A percentile compares a stretch with the other conserved stretches of the same genome.
phyloP scores from a whole-genome alignment of 1,140 invertebrate genomes.

The Orchesella cincta region DNA sequence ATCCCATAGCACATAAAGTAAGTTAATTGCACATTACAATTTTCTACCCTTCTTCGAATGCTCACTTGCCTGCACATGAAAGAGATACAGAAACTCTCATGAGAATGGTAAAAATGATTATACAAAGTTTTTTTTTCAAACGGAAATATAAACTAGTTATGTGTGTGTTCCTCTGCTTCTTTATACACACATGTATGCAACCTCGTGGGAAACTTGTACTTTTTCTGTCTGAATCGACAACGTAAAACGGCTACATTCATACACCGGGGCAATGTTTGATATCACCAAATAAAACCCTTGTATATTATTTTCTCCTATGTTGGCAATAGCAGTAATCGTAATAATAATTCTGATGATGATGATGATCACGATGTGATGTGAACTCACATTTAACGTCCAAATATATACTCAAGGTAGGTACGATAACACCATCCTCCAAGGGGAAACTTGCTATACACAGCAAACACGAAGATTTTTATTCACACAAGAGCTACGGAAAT shows the following conservation, averaged over 20 bases:
- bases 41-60: too few relatives aligned
- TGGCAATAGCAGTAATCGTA: slow-evolving; percentile 10
- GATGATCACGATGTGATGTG: background rate
- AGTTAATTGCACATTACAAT: background rate
- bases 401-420: background rate
- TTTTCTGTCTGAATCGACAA: background rate
- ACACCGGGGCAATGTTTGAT: slow-evolving; percentile 13
- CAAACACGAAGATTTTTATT: background rate
- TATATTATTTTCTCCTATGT: background rate
- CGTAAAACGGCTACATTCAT: too few relatives aligned
- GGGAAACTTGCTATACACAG: background rate
- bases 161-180: background rate
- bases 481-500: background rate
- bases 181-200: background rate
- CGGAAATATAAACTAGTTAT: slow-evolving; percentile 22
- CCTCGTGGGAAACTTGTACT: slow-evolving; percentile 16
- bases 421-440: background rate
- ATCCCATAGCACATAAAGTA: too few relatives aligned
- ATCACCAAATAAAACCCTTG: slow-evolving; percentile 10
- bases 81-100: too few relatives aligned
- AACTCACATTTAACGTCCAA: background rate
- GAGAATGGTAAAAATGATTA: too few relatives aligned
- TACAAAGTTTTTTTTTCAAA: slow-evolving; percentile 21
- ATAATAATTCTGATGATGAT: background rate
- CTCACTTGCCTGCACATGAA: too few relatives aligned